These are phyloP conservation scores for Etheostoma nigrum DNA, from an alignment of 2,797 vertebrate species.

Conservation along the genomic window DNA sequence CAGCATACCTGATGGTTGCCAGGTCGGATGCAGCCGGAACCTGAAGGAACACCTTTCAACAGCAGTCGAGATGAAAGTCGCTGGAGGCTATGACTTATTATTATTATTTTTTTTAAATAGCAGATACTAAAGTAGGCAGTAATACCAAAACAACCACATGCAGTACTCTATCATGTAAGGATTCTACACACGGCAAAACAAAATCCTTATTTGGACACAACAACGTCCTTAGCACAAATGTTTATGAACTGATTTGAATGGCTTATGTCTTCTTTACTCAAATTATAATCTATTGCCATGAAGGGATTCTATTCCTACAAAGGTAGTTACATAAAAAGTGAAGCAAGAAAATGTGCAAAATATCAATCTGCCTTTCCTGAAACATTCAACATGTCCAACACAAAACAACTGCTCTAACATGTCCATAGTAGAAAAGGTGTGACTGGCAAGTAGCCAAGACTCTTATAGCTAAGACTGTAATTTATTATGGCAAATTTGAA, in stretches of 20 bases:
- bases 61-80: constrained; percentile 22
- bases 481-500: not conserved
- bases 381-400: not conserved
- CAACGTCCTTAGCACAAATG: not conserved
- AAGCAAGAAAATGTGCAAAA: not conserved
- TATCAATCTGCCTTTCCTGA: constrained; percentile 7
- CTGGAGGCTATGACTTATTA: constrained; percentile 32
- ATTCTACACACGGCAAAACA: not conserved
- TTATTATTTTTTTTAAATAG: constrained; percentile 2
- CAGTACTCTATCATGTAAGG: not conserved
- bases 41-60: constrained; percentile 62
- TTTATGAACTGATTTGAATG: not conserved
- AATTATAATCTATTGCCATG: not conserved
- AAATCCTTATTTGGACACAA: not conserved
- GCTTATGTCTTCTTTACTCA: not conserved
- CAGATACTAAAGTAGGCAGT: constrained; percentile 14
- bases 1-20: constrained; percentile 68
- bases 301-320: not conserved
- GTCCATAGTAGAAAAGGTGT: constrained; percentile 7
- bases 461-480: not conserved
- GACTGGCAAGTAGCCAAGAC: not conserved
- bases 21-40: constrained; percentile 57
- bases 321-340: not conserved
- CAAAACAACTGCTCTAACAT: not conserved
- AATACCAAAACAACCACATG: constrained; percentile 20